Conservation (phyloP, 2,888 invertebrate species). For the Leucophora obtusa region DNA sequence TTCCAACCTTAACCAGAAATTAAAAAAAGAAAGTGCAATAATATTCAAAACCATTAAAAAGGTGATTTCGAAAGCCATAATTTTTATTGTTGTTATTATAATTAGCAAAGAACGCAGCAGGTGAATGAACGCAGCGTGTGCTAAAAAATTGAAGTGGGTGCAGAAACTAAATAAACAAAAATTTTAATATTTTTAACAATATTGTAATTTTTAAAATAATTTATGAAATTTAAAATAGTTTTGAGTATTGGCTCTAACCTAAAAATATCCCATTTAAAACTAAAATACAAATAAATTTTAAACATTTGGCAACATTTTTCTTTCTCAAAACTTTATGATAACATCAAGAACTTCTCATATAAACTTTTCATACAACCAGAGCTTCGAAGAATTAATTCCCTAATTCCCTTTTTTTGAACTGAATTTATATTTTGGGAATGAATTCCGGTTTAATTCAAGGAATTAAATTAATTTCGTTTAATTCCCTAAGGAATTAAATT, state of each 20-base stretch:
- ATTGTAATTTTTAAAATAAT: not conserved
- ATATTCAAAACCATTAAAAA: conserved; percentile 16
- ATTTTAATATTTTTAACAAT: not conserved
- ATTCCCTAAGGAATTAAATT: no score
- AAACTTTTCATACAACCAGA: no score
- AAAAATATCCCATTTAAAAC: no score
- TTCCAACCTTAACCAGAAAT: not conserved
- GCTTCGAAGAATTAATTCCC: no score
- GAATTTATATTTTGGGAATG: no score
- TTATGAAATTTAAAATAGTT: not conserved
- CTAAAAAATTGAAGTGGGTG: conserved; percentile 37
- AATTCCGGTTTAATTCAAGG: no score
- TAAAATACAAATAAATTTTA: no score
- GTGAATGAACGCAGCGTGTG: conserved; percentile 39
- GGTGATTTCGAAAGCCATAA: conserved; percentile 6
- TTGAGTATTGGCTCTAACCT: not conserved
- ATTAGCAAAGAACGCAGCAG: conserved; percentile 15
- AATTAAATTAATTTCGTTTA: no score
- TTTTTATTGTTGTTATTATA: not conserved
- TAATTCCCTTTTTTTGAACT: no score
- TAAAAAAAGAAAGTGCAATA: conserved; percentile 41
- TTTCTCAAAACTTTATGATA: not conserved
- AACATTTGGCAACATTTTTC: not conserved
- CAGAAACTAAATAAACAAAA: not conserved
- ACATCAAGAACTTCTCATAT: not conserved